Evolutionary conservation across 2,797 vertebrate species (phyloP), one percentile per base, ranked within the genome.

Genomic region (Hydrocynus forskahlii): DNA sequence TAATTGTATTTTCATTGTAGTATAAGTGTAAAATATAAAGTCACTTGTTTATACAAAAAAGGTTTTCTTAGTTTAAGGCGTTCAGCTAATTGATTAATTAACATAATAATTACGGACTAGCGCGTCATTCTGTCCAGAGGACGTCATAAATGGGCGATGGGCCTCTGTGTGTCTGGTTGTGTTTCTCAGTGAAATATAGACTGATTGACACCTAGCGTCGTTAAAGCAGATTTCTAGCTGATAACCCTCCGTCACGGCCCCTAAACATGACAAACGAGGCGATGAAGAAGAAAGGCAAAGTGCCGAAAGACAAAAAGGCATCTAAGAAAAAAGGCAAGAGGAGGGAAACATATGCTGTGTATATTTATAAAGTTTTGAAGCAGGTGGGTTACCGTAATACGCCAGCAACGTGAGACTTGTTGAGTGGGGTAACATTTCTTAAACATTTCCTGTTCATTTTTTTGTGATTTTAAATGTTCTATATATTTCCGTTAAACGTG

Each of bases 311-410:
- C 0, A 94, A 86, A 70, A 95, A 91, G 66, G 68, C 88, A 21
- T 12, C 80, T 0, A 96, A 92, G 84, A 93, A 85, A 84, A 94
- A 89, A 25, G 82, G 76, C 0, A 94, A 93, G 76, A 89, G 92
- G 35, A 93, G 93, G 78, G 95, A 96, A 79, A 94, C 89, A 0
- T 97, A 95, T 74, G 94, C 95, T 0, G 86, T 95, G 86, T 96
- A 94, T 40, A 94, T 96, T 87, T 96, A 96, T 80, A 96, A 96
- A 90, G 95, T 96, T 63, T 88, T 97, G 76, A 96, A 96, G 85
- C 95, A 94, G 94, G 96, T 93, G 79, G 87, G 83, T 78, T 21
- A 43, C 35, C 40, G 63, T 66, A 17, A 19, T 17, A 16, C 23
- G 10, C 12, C 12, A 35, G 62, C n/a, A 60, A 16, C 4, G 16